Evolutionary conservation across 2,113 vertebrate species (phyloP).

Genomic region (Salvator merianae): DNA sequence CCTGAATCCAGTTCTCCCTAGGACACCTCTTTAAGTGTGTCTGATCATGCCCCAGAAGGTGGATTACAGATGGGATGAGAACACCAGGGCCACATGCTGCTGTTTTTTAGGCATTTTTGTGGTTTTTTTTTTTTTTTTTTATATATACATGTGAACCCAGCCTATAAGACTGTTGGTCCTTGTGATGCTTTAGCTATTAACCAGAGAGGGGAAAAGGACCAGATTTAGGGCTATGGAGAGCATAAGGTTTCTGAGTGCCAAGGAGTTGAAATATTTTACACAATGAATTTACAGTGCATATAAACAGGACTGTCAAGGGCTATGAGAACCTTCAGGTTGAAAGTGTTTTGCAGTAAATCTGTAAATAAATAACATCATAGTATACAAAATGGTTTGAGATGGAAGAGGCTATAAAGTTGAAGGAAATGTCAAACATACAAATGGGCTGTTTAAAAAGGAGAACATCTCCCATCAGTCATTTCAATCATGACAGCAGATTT

Average conservation of each 20-base stretch:
- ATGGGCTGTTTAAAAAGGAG: constrained; percentile 21
- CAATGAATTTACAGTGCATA: background rate
- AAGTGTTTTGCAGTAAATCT: constrained; percentile 26
- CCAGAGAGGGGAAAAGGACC: background rate
- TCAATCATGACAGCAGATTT: background rate
- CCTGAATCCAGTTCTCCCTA: too few relatives aligned
- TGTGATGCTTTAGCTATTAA: constrained; percentile 17
- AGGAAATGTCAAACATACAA: constrained; percentile 6
- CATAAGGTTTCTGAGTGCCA: background rate
- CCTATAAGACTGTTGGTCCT: background rate
- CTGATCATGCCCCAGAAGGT: too few relatives aligned
- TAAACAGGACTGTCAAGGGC: background rate
- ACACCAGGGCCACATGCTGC: too few relatives aligned
- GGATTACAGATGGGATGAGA: too few relatives aligned
- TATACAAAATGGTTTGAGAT: background rate
- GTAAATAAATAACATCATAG: background rate
- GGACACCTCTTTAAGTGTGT: too few relatives aligned
- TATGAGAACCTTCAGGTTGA: constrained; percentile 17
- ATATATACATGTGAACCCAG: too few relatives aligned
- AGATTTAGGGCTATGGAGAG: background rate
- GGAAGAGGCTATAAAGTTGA: constrained; percentile 6
- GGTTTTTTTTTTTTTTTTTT: too few relatives aligned
- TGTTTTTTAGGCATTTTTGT: too few relatives aligned
- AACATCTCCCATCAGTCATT: constrained; percentile 17
- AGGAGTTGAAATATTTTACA: background rate